Evolutionary conservation across 2,888 invertebrate species (phyloP).

Genomic region (Torymus auratus): DNA sequence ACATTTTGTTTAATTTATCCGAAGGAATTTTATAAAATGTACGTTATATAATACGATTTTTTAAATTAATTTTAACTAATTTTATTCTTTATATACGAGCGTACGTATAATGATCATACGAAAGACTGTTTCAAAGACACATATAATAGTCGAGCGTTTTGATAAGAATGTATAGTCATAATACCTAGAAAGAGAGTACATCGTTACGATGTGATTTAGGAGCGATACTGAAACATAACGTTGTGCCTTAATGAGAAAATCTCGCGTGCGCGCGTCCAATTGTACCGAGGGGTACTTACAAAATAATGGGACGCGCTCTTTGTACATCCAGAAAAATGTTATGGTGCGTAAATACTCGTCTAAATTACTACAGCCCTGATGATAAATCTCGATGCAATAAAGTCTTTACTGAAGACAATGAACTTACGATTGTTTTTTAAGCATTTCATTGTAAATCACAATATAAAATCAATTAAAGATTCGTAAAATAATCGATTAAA

Average conservation of each 20-base stretch:
- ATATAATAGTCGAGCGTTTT: conserved; percentile 30
- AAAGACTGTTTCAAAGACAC: conserved; percentile 39
- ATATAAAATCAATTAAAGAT: no score
- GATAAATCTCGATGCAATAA: no score
- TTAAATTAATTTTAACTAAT: conserved; percentile 50
- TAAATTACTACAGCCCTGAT: neutral
- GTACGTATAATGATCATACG: conserved; percentile 65
- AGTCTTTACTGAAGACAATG: neutral
- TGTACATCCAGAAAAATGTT: conserved; percentile 17
- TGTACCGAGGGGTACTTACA: conserved; percentile 47
- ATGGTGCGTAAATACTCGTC: neutral
- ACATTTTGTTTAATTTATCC: conserved; percentile 29
- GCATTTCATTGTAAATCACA: neutral
- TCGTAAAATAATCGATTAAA: neutral
- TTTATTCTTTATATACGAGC: conserved; percentile 66
- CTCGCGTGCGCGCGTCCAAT: neutral
- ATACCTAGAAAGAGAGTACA: conserved; percentile 3
- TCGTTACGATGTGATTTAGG: conserved; percentile 24
- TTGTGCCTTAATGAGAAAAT: conserved; percentile 1
- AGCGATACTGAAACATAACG: neutral
- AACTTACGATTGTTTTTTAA: conserved; percentile 3
- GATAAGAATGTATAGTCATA: conserved; percentile 28
- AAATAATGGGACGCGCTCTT: neutral
- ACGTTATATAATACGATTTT: conserved; percentile 40
- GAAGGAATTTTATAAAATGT: conserved; percentile 52